phyloP scores from a whole-genome alignment of 2,113 vertebrate genomes.

The Python bivittatus region DNA sequence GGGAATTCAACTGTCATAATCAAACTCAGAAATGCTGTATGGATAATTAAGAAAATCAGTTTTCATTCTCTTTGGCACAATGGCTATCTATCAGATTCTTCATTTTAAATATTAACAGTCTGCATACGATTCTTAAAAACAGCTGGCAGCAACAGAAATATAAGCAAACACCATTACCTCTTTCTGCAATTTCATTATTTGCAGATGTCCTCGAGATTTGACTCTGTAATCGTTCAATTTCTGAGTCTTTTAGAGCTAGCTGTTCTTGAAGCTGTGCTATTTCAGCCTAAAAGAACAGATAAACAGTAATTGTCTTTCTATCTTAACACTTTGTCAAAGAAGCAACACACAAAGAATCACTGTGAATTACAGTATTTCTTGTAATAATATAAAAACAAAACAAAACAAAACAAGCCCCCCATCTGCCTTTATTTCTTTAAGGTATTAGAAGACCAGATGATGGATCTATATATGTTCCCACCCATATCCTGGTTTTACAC shows the following conservation, averaged over 20 bases:
- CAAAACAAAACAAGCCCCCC: background rate
- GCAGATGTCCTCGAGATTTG: conserved; percentile 83
- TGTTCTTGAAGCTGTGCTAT: conserved; percentile 91
- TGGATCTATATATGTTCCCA: background rate
- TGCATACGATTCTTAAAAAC: background rate
- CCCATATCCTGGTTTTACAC: background rate
- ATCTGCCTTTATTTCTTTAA: background rate
- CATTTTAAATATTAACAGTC: background rate
- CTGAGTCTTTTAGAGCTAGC: conserved; percentile 87
- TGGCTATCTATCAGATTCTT: background rate
- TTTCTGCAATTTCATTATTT: conserved; percentile 80
- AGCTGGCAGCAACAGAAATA: background rate
- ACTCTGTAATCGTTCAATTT: conserved; percentile 90
- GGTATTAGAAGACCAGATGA: background rate
- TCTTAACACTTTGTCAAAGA: background rate
- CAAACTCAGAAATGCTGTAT: background rate
- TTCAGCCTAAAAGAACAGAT: conserved; percentile 80
- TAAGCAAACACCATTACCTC: conserved; percentile 77
- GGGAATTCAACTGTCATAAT: background rate
- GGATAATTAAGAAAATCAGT: background rate
- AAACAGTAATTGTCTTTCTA: accelerated
- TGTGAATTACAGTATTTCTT: background rate
- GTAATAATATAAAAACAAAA: background rate
- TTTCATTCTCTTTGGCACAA: background rate
- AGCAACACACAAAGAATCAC: background rate